Percentiles rank a stretch among this genome's conserved stretches.
Conservation (phyloP, 2,797 vertebrate genomes). For the Artibeus lituratus region DNA sequence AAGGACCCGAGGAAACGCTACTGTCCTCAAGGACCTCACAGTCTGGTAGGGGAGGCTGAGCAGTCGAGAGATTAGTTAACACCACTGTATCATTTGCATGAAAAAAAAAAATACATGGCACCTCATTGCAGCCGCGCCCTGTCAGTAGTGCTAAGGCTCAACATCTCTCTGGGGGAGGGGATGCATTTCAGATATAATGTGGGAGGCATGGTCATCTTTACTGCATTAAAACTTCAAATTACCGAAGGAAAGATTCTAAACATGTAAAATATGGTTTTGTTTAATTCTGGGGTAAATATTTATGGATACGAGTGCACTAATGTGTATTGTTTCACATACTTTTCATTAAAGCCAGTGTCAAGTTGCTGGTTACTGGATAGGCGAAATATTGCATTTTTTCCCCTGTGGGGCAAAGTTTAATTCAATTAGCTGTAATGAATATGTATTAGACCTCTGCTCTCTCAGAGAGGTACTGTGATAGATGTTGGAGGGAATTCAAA, state of each 20-base stretch:
- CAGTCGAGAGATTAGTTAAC: background rate
- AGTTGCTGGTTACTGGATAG: background rate
- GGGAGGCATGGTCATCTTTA: background rate
- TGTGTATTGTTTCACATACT: background rate
- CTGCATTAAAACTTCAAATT: background rate
- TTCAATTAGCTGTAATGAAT: constrained; percentile 29
- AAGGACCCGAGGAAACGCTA: background rate
- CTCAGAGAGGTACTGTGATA: background rate
- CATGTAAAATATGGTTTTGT: background rate
- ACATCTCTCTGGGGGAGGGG: background rate
- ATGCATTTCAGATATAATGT: background rate
- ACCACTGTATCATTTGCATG: background rate
- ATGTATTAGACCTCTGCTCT: constrained; percentile 4
- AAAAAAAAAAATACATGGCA: too few species aligned
- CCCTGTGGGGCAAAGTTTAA: constrained; percentile 7
- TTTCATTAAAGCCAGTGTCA: background rate
- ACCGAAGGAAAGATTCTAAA: background rate
- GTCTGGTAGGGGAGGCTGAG: background rate
- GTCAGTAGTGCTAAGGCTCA: background rate
- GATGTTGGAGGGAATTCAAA: background rate
- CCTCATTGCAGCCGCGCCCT: background rate
- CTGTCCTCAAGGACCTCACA: background rate
- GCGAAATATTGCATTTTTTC: background rate
- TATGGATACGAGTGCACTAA: background rate
- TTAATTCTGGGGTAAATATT: constrained; percentile 19